Percentiles rank a stretch among this genome's conserved stretches.
Conservation (phyloP, 2,888 invertebrate species). For the Spodoptera picta region DNA sequence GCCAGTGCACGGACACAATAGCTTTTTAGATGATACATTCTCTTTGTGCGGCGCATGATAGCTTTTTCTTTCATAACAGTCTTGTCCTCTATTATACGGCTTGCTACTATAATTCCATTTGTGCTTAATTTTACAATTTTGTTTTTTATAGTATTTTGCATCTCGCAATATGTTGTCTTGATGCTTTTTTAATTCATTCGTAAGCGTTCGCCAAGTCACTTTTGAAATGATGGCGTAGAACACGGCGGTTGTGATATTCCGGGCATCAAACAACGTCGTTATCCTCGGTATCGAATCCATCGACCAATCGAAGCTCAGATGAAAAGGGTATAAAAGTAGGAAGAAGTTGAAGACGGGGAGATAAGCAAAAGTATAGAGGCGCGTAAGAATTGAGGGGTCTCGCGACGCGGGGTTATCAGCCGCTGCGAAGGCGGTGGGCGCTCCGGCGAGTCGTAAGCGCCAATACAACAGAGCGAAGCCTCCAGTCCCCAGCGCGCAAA, state of each 20-base stretch:
- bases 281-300: constrained; percentile 98
- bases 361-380: constrained; percentile 96
- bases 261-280: constrained; percentile 92
- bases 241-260: constrained; percentile 92
- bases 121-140: constrained; percentile 79
- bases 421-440: constrained; percentile 94
- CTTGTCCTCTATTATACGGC: constrained; percentile 78
- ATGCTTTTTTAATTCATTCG: constrained; percentile 77
- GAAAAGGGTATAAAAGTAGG: constrained; percentile 95
- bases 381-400: constrained; percentile 93
- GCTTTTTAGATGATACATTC: constrained; percentile 76
- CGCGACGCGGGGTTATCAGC: constrained; percentile 99
- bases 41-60: constrained; percentile 79
- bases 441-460: constrained; percentile 93
- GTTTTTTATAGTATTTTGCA: constrained; percentile 80
- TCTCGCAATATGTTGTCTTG: constrained; percentile 74
- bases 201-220: constrained; percentile 78
- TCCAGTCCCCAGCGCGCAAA: constrained; percentile 91
- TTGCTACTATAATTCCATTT: constrained; percentile 83
- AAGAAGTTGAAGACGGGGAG: constrained; percentile 97
- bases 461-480: constrained; percentile 92
- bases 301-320: constrained; percentile 99
- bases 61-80: constrained; percentile 80
- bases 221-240: constrained; percentile 91
- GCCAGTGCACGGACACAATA: constrained; percentile 89